phyloP scores from a whole-genome alignment of 2,888 invertebrate genomes.

The Coelogynopora nodosa region DNA sequence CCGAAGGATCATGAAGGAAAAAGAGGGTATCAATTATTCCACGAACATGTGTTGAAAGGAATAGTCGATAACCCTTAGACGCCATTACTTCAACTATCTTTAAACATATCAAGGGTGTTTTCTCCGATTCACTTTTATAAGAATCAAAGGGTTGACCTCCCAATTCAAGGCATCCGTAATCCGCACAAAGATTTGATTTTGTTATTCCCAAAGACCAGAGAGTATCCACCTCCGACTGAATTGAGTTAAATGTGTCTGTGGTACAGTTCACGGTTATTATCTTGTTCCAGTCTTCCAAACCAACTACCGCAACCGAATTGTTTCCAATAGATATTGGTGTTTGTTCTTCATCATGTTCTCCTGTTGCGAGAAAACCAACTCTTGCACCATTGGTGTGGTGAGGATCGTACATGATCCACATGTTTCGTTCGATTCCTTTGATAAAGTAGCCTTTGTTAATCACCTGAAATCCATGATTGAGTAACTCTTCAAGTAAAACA shows the following conservation, averaged over 20 bases:
- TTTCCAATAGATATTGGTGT: neutral
- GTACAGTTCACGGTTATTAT: conserved; percentile 21
- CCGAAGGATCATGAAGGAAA: conserved; percentile 27
- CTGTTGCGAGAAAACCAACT: neutral
- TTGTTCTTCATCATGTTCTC: neutral
- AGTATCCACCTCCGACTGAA: conserved; percentile 8
- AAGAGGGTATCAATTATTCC: conserved; percentile 43
- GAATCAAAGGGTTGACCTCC: conserved; percentile 45
- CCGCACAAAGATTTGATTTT: neutral
- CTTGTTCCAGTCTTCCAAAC: conserved; percentile 40
- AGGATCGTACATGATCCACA: conserved; percentile 36
- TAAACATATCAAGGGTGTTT: conserved; percentile 41
- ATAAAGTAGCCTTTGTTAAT: conserved; percentile 39
- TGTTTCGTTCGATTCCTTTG: conserved; percentile 41
- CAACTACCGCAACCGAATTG: neutral
- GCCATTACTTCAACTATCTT: conserved; percentile 33
- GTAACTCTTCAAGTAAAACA: conserved; percentile 33
- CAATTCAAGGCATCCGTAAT: conserved; percentile 37
- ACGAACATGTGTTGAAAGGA: conserved; percentile 38
- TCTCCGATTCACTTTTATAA: conserved; percentile 42
- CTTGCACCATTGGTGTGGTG: neutral
- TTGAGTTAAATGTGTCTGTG: neutral
- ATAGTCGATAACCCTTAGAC: conserved; percentile 36
- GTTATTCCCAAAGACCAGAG: conserved; percentile 10
- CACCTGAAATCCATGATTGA: conserved; percentile 33